Evolutionary conservation across 2,888 invertebrate species (phyloP), one percentile per base, ranked within the genome.

Genomic region (Eurytoma adleriae): DNA sequence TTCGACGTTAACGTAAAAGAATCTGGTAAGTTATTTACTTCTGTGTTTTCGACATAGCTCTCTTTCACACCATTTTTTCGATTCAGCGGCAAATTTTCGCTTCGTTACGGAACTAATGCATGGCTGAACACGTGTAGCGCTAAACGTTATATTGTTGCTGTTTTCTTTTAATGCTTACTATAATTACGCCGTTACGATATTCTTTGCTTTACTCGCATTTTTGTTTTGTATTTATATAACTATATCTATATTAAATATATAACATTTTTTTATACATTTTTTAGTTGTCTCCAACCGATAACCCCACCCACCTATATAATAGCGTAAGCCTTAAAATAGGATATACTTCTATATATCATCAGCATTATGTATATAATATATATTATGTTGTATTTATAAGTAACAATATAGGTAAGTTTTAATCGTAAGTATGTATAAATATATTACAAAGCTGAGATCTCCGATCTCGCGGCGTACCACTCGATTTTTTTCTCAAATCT

Each of bases 261-360:
- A 80, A 85, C 83, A 85, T 84, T 84, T 85, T 84, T 84, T 84
- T 84, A 83, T 83, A 82, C 84, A 81, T 79, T 80, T 83, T 85
- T 85, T 81, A 82, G 83, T 85, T 84, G 80, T 84, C 61, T 83
- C 83, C 81, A 85, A 85, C 80, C 78, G 80, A 84, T 84, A 84
- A 84, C 84, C 84, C 82, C 81, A 85, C 83, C 85, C 85, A 69
- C 66, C 79, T 82, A 79, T 66, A 77, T 70, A 66, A 50, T 78
- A 79, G 76, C 78, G 52, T 59, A 81, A 81, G 76, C 77, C 81
- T 81, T 79, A 79, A 79, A 81, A 79, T 79, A 69, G 76, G 71
- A 81, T 85, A 80, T 84, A 82, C 69, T 71, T 57, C 40, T 40
- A 82, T 80, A 54, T 74, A 73, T 69, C 64, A 74, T 70, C 67